Conservation (phyloP, 2,888 invertebrate genomes). For the Adelphocoris suturalis region DNA sequence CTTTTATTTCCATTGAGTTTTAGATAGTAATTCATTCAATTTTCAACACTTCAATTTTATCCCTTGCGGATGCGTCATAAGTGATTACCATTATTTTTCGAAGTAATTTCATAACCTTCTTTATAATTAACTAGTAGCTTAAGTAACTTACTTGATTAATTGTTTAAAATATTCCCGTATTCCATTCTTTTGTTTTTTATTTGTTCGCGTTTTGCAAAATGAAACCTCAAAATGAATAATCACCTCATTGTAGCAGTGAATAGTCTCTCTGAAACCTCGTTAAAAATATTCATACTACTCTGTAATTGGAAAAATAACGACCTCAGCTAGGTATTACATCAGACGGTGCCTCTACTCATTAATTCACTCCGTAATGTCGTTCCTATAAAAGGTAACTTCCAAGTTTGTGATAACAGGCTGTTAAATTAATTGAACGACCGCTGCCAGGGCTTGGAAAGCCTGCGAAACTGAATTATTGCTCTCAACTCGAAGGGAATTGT, state of each 20-base stretch:
- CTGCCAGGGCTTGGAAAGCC: neutral
- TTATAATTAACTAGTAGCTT: too few species aligned
- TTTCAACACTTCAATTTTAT: too few species aligned
- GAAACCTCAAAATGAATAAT: slow-evolving; percentile 14
- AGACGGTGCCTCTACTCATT: neutral
- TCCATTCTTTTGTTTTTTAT: neutral
- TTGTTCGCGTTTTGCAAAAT: neutral
- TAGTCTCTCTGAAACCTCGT: neutral
- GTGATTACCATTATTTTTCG: too few species aligned
- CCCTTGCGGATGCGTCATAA: too few species aligned
- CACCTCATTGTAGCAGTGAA: neutral
- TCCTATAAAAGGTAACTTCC: neutral
- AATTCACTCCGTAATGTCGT: slow-evolving; percentile 17
- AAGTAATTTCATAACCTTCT: too few species aligned
- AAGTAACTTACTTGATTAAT: too few species aligned
- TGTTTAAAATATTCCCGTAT: too few species aligned
- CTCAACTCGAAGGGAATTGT: neutral
- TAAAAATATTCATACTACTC: slow-evolving; percentile 14
- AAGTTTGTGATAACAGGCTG: neutral
- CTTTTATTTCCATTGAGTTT: too few species aligned
- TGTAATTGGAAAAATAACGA: slow-evolving; percentile 36
- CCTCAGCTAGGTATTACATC: slow-evolving; percentile 20
- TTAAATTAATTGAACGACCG: slow-evolving; percentile 24
- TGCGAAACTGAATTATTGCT: slow-evolving; percentile 23
- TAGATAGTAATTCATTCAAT: too few species aligned